phyloP scores from a whole-genome alignment of 2,888 invertebrate genomes.

The Fragum fragum region DNA sequence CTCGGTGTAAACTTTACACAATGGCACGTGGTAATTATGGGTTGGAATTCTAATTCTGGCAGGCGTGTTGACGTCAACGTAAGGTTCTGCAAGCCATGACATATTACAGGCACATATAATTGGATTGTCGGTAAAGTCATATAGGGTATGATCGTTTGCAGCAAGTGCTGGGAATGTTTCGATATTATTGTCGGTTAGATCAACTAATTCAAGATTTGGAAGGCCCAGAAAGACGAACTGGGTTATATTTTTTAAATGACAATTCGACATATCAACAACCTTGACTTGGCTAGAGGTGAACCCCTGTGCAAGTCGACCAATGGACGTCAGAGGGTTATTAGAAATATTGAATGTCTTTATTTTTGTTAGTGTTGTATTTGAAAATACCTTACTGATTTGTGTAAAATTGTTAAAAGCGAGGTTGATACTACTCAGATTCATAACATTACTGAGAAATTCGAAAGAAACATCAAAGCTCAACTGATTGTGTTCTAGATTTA shows the following conservation, averaged over 20 bases:
- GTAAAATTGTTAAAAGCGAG: conserved; percentile 45
- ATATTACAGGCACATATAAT: conserved; percentile 66
- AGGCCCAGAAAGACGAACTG: conserved; percentile 53
- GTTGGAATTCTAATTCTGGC: conserved; percentile 10
- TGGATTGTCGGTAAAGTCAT: conserved; percentile 58
- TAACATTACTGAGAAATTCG: conserved; percentile 25
- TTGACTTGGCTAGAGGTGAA: conserved; percentile 14
- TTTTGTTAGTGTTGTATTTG: conserved; percentile 27
- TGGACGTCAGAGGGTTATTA: conserved; percentile 24
- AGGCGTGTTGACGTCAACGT: conserved; percentile 15
- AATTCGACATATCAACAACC: conserved; percentile 51
- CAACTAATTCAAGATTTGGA: conserved; percentile 43
- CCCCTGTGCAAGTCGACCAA: conserved; percentile 29
- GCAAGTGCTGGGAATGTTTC: conserved; percentile 59
- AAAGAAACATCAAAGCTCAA: conserved; percentile 27
- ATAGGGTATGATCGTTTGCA: conserved; percentile 39
- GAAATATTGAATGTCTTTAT: conserved; percentile 49
- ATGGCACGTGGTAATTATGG: conserved; percentile 55
- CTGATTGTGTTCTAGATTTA: conserved; percentile 43
- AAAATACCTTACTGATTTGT: conserved; percentile 27
- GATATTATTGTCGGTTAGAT: conserved; percentile 54
- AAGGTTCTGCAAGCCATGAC: conserved; percentile 62
- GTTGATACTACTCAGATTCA: conserved; percentile 37
- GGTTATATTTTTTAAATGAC: conserved; percentile 21
- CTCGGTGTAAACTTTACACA: conserved; percentile 60